These are phyloP conservation scores for Phylloscopus trochiloides DNA, from an alignment of 2,113 vertebrate genomes.

Conservation along the genomic window DNA sequence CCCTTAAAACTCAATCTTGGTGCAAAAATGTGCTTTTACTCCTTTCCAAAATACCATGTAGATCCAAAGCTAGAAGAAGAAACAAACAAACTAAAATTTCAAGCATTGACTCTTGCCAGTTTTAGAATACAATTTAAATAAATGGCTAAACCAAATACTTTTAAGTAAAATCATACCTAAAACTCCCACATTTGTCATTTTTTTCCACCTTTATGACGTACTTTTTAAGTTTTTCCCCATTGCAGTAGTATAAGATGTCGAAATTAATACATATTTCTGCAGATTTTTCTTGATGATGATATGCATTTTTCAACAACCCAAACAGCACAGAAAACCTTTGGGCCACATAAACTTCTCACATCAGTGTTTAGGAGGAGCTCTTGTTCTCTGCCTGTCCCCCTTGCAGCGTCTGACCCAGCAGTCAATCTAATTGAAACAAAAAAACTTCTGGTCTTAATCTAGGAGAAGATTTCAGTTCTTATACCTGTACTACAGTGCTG, in stretches of 20 bases:
- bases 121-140: background rate
- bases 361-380: background rate
- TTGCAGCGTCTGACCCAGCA: background rate
- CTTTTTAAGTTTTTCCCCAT: fast-evolving
- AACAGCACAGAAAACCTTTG: background rate
- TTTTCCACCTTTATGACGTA: background rate
- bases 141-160: background rate
- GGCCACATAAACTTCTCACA: background rate
- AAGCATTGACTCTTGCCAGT: fast-evolving
- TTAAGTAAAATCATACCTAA: background rate
- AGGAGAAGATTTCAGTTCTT: background rate
- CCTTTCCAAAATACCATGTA: background rate
- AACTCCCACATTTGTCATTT: fast-evolving
- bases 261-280: background rate
- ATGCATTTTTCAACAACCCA: background rate
- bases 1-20: fast-evolving
- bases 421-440: background rate
- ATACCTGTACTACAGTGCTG: background rate
- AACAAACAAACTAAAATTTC: background rate
- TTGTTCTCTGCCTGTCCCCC: background rate
- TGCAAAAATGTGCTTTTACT: background rate
- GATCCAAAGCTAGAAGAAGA: background rate
- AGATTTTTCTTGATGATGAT: background rate
- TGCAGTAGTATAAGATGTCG: background rate
- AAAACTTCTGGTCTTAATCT: background rate